Percentiles rank a stretch among this genome's conserved stretches.
phyloP scores from a whole-genome alignment of 2,113 vertebrate genomes.

The Indri indri region DNA sequence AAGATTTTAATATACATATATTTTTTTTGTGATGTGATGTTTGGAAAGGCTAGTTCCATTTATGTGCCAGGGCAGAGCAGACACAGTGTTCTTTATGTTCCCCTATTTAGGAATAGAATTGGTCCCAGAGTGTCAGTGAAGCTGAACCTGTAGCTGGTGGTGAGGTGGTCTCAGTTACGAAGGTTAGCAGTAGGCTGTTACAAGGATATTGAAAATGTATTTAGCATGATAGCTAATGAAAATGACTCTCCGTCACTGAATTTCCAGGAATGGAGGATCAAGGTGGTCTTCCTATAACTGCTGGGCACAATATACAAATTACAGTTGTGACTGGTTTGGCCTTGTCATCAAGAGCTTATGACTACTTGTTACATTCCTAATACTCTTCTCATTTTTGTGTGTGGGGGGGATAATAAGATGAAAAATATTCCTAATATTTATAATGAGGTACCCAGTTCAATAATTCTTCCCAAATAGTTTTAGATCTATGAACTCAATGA shows the following conservation, averaged over 20 bases:
- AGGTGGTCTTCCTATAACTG: slow-evolving; percentile 26
- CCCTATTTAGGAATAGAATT: background rate
- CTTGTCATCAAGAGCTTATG: background rate
- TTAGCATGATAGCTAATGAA: background rate
- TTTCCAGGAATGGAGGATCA: background rate
- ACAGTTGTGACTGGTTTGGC: background rate
- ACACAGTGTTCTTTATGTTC: background rate
- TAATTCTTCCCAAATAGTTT: background rate
- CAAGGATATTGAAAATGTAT: background rate
- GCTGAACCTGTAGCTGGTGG: background rate
- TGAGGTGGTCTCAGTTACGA: background rate
- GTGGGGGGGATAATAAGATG: background rate
- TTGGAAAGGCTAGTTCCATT: background rate
- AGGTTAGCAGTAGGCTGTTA: background rate
- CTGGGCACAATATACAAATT: background rate
- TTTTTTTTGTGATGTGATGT: background rate
- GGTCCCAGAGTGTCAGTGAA: background rate
- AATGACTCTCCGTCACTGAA: background rate
- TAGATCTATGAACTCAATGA: background rate
- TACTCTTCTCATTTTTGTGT: background rate
- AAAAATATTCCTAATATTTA: background rate
- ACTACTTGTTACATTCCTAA: background rate
- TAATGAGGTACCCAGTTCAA: background rate
- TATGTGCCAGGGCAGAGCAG: background rate
- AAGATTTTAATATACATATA: background rate